Conservation (phyloP, 1,140 invertebrate genomes). For the Sinonovacula constricta region DNA sequence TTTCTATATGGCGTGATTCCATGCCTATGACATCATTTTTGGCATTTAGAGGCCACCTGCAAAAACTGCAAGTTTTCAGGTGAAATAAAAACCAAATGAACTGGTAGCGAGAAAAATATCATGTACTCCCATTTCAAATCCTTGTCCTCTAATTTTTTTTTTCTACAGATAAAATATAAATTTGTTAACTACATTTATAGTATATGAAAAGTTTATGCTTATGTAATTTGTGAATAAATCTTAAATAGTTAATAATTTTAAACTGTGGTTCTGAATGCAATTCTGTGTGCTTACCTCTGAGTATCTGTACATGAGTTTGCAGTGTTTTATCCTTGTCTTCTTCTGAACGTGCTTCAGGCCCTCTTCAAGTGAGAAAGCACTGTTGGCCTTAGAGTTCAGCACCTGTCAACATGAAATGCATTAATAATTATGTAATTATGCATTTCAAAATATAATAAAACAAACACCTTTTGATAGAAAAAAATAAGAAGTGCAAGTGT, state of each 20-base stretch:
- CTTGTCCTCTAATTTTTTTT: not conserved
- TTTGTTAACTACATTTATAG: not conserved
- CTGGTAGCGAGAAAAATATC: no score
- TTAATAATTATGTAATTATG: no score
- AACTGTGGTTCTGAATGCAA: not conserved
- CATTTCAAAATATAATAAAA: no score
- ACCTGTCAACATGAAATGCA: slow-evolving; percentile 32
- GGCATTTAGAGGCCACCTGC: no score
- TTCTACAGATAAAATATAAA: not conserved
- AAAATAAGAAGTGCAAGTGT: no score
- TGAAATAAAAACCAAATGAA: no score
- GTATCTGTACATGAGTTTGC: slow-evolving; percentile 50
- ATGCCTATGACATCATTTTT: no score
- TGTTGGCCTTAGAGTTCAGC: slow-evolving; percentile 40
- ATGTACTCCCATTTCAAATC: no score
- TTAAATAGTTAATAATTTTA: not conserved
- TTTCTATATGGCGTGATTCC: no score
- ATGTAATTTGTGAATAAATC: not conserved
- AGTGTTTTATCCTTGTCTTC: slow-evolving; percentile 39
- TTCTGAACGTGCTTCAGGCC: slow-evolving; percentile 38
- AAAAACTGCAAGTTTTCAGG: no score
- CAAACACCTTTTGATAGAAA: not conserved
- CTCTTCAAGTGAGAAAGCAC: slow-evolving; percentile 43
- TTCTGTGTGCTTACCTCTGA: slow-evolving; percentile 21
- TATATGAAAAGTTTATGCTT: not conserved